Evolutionary conservation across 2,888 invertebrate genomes (phyloP), one percentile per base, ranked within the genome.

Genomic region (Aphidius colemani): DNA sequence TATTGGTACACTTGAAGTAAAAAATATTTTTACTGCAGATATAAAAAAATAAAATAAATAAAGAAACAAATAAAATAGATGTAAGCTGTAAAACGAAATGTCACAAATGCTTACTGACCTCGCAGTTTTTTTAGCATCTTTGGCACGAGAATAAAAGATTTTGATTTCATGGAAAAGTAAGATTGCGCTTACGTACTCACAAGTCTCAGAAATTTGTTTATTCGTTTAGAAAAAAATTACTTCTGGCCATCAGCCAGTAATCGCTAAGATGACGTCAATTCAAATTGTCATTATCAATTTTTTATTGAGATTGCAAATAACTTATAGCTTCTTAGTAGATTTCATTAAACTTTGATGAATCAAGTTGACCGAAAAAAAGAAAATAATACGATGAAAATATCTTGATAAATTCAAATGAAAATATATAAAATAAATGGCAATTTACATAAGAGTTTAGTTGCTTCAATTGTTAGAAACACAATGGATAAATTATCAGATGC

Each of bases 111-210:
- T 67, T 63, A 64, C 60, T 64, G 63, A 68, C 66, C 63, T 63
- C 44, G 30, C 49, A 30, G 61, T 59, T 49, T 64, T 18, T 43
- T 53, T 48, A 67, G 64, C 65, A 64, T 61, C 56, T 63, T 67
- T 69, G 69, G 69, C 69, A 61, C 64, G 61, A 66, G 65, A 69
- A 66, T 68, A 68, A 67, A 68, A 67, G 64, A 67, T 65, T 59
- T 67, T 62, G 59, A 66, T 63, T 67, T 57, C 55, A 62, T 67
- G 51, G 60, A 45, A 49, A 18, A 59, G 49, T 44, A 65, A 48
- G 53, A 61, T 49, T 43, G 61, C 44, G 45, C 50, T 56, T 51
- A 65, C 7, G 45, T 57, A 55, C 40, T 50, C n/a, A 43, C 46
- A 41, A 57, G 63, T 11, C 49, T 56, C 50, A 62, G 55, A 57